These are phyloP conservation scores for Malacoctenus gilli DNA, from an alignment of 2,797 vertebrate genomes.

Conservation along the genomic window DNA sequence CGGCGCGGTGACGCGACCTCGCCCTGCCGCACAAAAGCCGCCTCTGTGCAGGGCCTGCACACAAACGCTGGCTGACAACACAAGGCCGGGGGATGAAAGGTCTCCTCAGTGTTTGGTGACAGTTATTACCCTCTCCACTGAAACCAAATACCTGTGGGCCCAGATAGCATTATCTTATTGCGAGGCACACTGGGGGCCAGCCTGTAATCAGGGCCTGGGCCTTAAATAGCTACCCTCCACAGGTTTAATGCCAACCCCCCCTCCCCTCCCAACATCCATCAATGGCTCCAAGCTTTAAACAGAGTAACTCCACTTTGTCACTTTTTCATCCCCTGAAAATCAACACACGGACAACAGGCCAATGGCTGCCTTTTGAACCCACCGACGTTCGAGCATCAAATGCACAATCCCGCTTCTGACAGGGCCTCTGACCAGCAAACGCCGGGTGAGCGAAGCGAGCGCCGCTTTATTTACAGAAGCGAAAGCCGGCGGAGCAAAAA, in stretches of 20 bases:
- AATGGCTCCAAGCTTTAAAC: slow-evolving; percentile 42
- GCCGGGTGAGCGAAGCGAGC: slow-evolving; percentile 18
- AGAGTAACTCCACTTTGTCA: neutral
- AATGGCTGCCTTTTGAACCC: slow-evolving; percentile 19
- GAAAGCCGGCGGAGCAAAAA: neutral
- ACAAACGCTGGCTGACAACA: slow-evolving; percentile 72
- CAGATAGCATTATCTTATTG: slow-evolving; percentile 79
- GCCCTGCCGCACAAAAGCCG: slow-evolving; percentile 66
- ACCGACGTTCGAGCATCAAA: neutral
- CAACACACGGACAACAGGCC: slow-evolving; percentile 22
- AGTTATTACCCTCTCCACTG: slow-evolving; percentile 79
- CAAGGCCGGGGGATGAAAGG: slow-evolving; percentile 73
- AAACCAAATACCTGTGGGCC: slow-evolving; percentile 81
- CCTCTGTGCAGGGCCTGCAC: slow-evolving; percentile 69
- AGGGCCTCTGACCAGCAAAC: slow-evolving; percentile 1
- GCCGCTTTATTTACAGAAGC: slow-evolving; percentile 27
- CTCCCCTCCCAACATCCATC: slow-evolving; percentile 9
- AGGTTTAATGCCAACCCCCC: slow-evolving; percentile 47
- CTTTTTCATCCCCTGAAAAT: neutral
- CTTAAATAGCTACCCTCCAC: slow-evolving; percentile 67
- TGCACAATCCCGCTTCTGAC: slow-evolving; percentile 8
- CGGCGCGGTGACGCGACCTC: slow-evolving; percentile 59
- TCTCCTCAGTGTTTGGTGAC: slow-evolving; percentile 78
- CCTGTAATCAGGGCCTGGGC: slow-evolving; percentile 71
- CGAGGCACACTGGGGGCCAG: slow-evolving; percentile 63